A percentile compares a stretch with the other conserved stretches of the same genome.
phyloP scores from a whole-genome alignment of 2,113 vertebrate species.

The Bujurquina vittata region DNA sequence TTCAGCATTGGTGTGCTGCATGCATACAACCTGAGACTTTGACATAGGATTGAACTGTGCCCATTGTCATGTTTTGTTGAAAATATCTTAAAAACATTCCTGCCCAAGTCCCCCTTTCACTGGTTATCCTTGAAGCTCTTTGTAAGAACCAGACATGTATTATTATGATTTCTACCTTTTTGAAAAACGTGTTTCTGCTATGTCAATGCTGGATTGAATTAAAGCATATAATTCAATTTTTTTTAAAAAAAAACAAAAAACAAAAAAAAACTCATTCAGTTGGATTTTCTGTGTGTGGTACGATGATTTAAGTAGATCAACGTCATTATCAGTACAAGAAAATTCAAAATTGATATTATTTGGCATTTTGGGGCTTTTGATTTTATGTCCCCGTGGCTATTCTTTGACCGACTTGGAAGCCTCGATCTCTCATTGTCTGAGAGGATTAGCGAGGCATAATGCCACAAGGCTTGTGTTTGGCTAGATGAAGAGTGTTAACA shows the following conservation, averaged over 20 bases:
- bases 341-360: background rate
- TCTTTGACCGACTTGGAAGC: constrained; percentile 30
- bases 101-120: background rate
- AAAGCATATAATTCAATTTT: background rate
- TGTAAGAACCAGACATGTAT: background rate
- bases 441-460: constrained; percentile 36
- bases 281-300: background rate
- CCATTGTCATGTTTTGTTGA: background rate
- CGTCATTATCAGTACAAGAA: background rate
- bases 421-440: constrained; percentile 21
- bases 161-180: background rate
- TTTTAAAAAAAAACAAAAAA: background rate
- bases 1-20: background rate
- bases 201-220: background rate
- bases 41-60: background rate
- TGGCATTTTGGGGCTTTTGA: background rate
- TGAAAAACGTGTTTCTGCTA: background rate
- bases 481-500: constrained; percentile 35
- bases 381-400: constrained; percentile 16
- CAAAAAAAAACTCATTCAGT: background rate
- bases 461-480: constrained; percentile 34
- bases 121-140: background rate
- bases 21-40: background rate
- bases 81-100: background rate
- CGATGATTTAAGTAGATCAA: constrained; percentile 2